Conservation (phyloP, 2,888 invertebrate genomes). For the Orthosia gracilis region DNA sequence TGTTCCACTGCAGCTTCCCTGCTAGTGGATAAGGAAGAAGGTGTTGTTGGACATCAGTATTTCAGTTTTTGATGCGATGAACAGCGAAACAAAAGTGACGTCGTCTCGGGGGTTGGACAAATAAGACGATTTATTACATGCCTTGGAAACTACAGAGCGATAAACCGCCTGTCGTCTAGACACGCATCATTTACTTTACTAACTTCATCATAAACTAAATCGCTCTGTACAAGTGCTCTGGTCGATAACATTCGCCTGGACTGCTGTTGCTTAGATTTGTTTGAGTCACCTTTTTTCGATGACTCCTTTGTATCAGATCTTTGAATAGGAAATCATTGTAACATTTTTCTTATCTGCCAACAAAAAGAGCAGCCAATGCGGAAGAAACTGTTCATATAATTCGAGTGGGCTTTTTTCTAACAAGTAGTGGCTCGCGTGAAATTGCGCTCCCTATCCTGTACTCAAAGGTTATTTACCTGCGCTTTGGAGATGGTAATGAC, state of each 20-base stretch:
- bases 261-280: constrained; percentile 18
- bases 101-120: background rate
- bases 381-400: constrained; percentile 38
- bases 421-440: background rate
- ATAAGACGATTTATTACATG: constrained; percentile 23
- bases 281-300: constrained; percentile 36
- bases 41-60: background rate
- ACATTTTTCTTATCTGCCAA: constrained; percentile 49
- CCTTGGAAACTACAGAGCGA: constrained; percentile 9
- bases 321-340: constrained; percentile 43
- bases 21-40: background rate
- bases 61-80: background rate
- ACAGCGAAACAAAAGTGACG: background rate
- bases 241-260: constrained; percentile 15
- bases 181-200: constrained; percentile 44
- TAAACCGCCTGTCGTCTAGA: constrained; percentile 35
- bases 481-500: constrained; percentile 34
- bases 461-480: constrained; percentile 23
- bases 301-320: constrained; percentile 41
- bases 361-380: constrained; percentile 48
- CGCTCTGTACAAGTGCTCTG: constrained; percentile 25
- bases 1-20: background rate
- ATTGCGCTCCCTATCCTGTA: constrained; percentile 10
- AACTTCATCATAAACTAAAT: constrained; percentile 39
- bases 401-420: constrained; percentile 9